A percentile compares a stretch with the other conserved stretches of the same genome.
Evolutionary conservation across 2,113 vertebrate species (phyloP).

Genomic region (Calypte anna): DNA sequence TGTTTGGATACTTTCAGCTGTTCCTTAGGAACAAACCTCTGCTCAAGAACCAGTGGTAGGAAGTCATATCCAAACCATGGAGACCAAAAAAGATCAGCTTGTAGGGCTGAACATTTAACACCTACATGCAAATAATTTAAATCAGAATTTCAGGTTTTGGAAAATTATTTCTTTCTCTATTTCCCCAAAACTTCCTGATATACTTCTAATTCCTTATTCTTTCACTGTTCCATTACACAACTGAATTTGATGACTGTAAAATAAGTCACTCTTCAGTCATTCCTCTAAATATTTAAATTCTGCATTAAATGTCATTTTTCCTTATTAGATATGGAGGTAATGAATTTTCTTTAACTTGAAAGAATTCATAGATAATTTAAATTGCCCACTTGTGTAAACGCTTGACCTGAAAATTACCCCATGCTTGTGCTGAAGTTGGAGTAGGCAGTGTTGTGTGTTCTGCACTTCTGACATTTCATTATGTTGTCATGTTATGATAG

Average conservation of each 20-base stretch:
- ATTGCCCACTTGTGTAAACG: conserved; percentile 44
- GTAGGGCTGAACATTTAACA: background rate
- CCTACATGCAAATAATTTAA: background rate
- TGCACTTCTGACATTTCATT: conserved; percentile 34
- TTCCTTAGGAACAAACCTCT: background rate
- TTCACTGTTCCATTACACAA: conserved; percentile 53
- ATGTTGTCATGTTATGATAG: conserved; percentile 26
- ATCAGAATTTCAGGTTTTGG: background rate
- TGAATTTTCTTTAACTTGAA: conserved; percentile 57
- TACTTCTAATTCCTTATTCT: background rate
- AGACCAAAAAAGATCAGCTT: background rate
- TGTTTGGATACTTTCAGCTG: background rate
- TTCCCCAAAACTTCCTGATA: background rate
- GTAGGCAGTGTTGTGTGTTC: background rate
- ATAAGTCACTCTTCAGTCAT: conserved; percentile 55
- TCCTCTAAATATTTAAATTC: conserved; percentile 73
- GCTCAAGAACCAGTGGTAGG: background rate
- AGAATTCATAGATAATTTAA: conserved; percentile 72
- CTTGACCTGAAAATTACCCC: conserved; percentile 47
- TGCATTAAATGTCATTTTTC: conserved; percentile 64
- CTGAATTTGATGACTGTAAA: conserved; percentile 32
- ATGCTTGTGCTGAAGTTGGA: conserved; percentile 31
- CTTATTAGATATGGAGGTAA: conserved; percentile 40
- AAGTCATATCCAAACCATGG: background rate
- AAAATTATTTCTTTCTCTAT: background rate